These are phyloP conservation scores for Paralinhomoeus sp. DNA, from an alignment of 2,888 invertebrate genomes.

Conservation along the genomic window DNA sequence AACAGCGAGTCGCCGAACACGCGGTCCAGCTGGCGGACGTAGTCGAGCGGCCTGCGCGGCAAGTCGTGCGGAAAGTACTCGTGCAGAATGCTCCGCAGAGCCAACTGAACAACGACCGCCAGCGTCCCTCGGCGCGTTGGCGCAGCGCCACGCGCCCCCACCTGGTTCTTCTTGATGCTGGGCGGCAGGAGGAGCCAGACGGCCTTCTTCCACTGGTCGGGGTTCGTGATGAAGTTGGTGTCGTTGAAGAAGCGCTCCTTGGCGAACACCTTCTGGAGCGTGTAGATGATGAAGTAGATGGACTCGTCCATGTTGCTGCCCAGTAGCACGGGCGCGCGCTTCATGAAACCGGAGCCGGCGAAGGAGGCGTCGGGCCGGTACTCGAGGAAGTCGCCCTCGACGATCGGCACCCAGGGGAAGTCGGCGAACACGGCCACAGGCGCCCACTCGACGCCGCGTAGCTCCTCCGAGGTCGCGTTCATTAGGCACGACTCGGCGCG, in stretches of 20 bases:
- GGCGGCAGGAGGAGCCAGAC: constrained; percentile 17
- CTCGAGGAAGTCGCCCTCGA: constrained; percentile 72
- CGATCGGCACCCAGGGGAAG: constrained; percentile 69
- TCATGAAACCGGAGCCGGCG: constrained; percentile 60
- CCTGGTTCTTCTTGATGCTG: constrained; percentile 10
- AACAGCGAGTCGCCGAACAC: constrained; percentile 84
- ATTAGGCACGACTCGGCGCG: constrained; percentile 54
- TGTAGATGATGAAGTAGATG: constrained; percentile 76
- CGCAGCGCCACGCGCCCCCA: neutral
- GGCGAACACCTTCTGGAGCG: constrained; percentile 60
- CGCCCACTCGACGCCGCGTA: constrained; percentile 29
- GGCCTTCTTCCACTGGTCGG: constrained; percentile 17
- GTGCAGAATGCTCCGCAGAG: constrained; percentile 56
- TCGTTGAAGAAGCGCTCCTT: constrained; percentile 25
- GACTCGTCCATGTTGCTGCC: constrained; percentile 83
- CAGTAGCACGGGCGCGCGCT: constrained; percentile 65
- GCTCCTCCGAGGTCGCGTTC: constrained; percentile 35
- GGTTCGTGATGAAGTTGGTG: constrained; percentile 17
- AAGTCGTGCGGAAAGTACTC: no score
- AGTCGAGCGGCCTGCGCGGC: no score
- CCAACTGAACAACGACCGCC: constrained; percentile 36
- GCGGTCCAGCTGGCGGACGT: constrained; percentile 62
- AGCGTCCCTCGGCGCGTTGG: neutral
- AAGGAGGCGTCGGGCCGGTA: constrained; percentile 45
- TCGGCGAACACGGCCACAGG: constrained; percentile 29